These are phyloP conservation scores for Coelopa frigida DNA, from an alignment of 1,140 invertebrate species.

Conservation along the genomic window DNA sequence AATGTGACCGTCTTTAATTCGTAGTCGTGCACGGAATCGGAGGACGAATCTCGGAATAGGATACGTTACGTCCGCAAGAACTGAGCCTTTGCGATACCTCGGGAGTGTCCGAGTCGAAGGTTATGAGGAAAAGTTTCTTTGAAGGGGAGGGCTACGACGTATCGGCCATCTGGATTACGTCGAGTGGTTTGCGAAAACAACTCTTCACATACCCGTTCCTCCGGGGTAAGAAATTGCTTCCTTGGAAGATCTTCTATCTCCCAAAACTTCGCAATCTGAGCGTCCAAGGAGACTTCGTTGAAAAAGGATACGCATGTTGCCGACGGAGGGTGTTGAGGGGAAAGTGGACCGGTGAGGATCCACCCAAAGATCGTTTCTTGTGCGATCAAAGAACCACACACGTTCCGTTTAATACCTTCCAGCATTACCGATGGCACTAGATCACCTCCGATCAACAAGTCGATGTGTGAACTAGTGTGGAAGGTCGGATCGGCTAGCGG, in stretches of 20 bases:
- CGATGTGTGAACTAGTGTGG: too few species aligned
- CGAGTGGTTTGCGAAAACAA: not conserved
- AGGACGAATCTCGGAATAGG: slow-evolving; percentile 21
- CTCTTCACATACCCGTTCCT: not conserved
- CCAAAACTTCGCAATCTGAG: slow-evolving; percentile 2
- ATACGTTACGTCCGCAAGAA: slow-evolving; percentile 23
- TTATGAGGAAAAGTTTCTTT: not conserved
- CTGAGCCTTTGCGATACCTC: slow-evolving; percentile 12
- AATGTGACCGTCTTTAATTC: slow-evolving; percentile 1
- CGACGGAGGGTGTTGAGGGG: too few species aligned
- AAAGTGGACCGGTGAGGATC: too few species aligned
- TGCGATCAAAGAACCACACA: too few species aligned
- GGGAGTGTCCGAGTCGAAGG: slow-evolving; percentile 11
- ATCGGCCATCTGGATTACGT: not conserved
- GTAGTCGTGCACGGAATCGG: not conserved
- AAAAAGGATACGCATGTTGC: too few species aligned
- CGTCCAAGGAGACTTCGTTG: too few species aligned
- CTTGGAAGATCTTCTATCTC: slow-evolving; percentile 4
- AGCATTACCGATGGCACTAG: too few species aligned
- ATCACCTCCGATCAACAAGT: too few species aligned
- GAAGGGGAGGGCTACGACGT: not conserved
- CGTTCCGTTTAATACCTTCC: too few species aligned
- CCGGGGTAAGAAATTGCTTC: not conserved
- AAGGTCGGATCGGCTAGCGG: too few species aligned
- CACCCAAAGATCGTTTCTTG: too few species aligned